These are phyloP conservation scores for Sphaerophoria rueppellii DNA, from an alignment of 2,888 invertebrate genomes.

Conservation along the genomic window DNA sequence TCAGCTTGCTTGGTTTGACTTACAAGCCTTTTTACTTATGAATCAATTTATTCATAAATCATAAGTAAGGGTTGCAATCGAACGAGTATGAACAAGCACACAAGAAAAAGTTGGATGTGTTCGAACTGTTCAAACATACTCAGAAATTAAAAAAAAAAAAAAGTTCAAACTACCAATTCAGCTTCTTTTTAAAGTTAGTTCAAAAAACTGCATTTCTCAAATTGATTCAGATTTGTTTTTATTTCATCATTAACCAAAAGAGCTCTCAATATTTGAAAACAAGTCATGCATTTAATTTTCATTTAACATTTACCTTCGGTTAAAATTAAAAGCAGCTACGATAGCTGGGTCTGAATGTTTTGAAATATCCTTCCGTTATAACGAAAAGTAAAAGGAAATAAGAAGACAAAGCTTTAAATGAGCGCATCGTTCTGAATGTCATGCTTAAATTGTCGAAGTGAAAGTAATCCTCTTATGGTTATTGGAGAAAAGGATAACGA, in stretches of 20 bases:
- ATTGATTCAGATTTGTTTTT: background rate
- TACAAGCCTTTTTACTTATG: too few species aligned
- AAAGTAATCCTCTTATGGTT: constrained; percentile 71
- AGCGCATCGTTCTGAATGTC: constrained; percentile 57
- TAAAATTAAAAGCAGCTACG: background rate
- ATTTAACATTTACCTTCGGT: background rate
- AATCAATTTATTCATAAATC: too few species aligned
- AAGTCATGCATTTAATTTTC: constrained; percentile 1
- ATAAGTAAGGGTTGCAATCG: too few species aligned
- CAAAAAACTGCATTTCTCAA: background rate
- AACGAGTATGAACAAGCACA: too few species aligned
- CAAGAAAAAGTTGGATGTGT: too few species aligned
- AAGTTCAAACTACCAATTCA: too few species aligned
- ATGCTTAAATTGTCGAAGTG: constrained; percentile 62
- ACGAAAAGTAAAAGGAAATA: constrained; percentile 38
- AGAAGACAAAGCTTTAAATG: constrained; percentile 40
- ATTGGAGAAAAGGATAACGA: constrained; percentile 70
- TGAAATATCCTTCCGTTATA: constrained; percentile 5
- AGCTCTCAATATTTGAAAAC: background rate
- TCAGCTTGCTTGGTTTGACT: too few species aligned
- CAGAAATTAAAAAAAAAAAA: too few species aligned
- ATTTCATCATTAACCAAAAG: background rate
- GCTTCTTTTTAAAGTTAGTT: too few species aligned
- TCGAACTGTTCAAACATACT: too few species aligned
- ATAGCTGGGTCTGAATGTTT: background rate